Percentiles rank a stretch among this genome's conserved stretches.
Evolutionary conservation across 2,888 invertebrate species (phyloP).

Genomic region (Archaeoteleia sp.): DNA sequence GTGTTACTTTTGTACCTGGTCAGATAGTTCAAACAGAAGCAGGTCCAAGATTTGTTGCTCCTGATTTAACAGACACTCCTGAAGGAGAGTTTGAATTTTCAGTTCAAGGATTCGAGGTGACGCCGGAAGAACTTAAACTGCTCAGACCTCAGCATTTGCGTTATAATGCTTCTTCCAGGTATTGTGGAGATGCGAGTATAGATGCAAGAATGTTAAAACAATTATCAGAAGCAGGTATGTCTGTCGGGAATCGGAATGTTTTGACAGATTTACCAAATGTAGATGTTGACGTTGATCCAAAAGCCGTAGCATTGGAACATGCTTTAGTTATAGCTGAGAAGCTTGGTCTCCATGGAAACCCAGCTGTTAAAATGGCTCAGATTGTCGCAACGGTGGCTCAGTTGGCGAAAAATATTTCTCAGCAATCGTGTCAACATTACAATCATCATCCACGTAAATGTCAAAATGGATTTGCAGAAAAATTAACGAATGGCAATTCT

Average conservation of each 20-base stretch:
- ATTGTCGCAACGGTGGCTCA: slow-evolving; percentile 72
- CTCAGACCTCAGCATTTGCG: slow-evolving; percentile 72
- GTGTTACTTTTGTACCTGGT: slow-evolving; percentile 76
- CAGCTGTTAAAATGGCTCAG: slow-evolving; percentile 75
- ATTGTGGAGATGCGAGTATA: slow-evolving; percentile 79
- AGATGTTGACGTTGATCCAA: slow-evolving; percentile 76
- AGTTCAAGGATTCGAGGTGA: slow-evolving; percentile 81
- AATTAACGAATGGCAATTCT: slow-evolving; percentile 57
- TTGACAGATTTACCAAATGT: slow-evolving; percentile 80
- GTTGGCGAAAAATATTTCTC: slow-evolving; percentile 68
- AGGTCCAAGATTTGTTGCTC: slow-evolving; percentile 81
- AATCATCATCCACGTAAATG: slow-evolving; percentile 23
- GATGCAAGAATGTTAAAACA: slow-evolving; percentile 81
- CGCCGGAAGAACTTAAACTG: slow-evolving; percentile 75
- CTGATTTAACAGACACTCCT: slow-evolving; percentile 81
- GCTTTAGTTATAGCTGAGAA: slow-evolving; percentile 70
- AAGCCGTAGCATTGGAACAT: slow-evolving; percentile 68
- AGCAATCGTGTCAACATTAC: slow-evolving; percentile 51
- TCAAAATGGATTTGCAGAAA: slow-evolving; percentile 22
- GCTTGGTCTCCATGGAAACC: slow-evolving; percentile 70
- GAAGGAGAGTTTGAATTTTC: slow-evolving; percentile 82
- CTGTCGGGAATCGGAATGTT: slow-evolving; percentile 79
- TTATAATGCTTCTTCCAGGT: slow-evolving; percentile 61
- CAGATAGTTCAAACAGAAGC: slow-evolving; percentile 76
- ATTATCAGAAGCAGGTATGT: slow-evolving; percentile 82